Conservation (phyloP, 2,113 vertebrate genomes). For the Tympanuchus pallidicinctus region DNA sequence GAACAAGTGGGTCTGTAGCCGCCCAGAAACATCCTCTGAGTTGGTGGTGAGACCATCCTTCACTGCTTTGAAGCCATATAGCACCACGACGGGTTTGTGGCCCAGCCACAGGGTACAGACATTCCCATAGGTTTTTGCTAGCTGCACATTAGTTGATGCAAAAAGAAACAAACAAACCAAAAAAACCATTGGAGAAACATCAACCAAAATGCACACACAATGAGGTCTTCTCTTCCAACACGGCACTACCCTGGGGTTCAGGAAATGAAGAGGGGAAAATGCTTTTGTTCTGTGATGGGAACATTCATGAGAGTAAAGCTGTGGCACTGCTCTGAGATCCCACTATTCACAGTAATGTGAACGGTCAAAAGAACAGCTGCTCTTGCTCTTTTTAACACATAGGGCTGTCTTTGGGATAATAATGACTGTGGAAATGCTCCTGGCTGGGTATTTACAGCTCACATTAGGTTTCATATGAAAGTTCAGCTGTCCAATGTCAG, state of each 20-base stretch:
- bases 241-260: background rate
- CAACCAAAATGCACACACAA: rapidly evolving
- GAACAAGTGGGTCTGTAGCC: slow-evolving; percentile 18
- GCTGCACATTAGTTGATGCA: slow-evolving; percentile 10
- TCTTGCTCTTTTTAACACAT: background rate
- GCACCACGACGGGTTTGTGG: background rate
- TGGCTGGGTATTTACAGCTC: background rate
- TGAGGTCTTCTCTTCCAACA: background rate
- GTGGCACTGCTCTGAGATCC: background rate
- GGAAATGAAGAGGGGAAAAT: background rate
- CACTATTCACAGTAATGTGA: background rate
- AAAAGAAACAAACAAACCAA: background rate
- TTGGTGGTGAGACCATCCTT: slow-evolving; percentile 57
- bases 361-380: background rate
- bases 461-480: background rate
- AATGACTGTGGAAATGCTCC: background rate
- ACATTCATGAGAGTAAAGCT: background rate
- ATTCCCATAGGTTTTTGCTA: slow-evolving; percentile 46
- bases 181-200: background rate
- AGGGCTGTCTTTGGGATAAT: background rate
- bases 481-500: background rate
- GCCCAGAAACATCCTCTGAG: slow-evolving; percentile 30
- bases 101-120: slow-evolving; percentile 67
- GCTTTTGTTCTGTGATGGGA: background rate
- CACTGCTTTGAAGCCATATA: slow-evolving; percentile 52